phyloP scores from a whole-genome alignment of 2,113 vertebrate genomes.

The Struthio camelus region DNA sequence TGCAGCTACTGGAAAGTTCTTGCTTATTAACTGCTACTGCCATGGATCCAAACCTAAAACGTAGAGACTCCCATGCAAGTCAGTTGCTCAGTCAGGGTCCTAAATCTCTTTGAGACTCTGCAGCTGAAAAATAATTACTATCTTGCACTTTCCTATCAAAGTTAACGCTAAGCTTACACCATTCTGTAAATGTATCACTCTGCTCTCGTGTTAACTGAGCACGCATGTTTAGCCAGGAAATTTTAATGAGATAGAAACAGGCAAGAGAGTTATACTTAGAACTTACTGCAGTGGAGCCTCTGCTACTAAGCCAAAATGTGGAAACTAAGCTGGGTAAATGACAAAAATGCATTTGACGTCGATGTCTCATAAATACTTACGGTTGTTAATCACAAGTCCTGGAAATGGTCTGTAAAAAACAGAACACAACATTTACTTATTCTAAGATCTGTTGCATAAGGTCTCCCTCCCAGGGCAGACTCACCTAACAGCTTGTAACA shows the following conservation, averaged over 20 bases:
- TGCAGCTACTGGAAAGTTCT: not conserved
- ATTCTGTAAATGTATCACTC: not conserved
- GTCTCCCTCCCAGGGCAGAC: not conserved
- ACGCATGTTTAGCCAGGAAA: not conserved
- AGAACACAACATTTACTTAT: not conserved
- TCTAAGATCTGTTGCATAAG: not conserved
- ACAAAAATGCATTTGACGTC: not conserved
- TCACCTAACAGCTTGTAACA: not conserved
- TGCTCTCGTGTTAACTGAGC: not conserved
- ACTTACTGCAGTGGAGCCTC: not conserved
- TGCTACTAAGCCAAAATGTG: not conserved
- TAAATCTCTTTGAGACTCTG: not conserved
- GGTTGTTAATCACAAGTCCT: slow-evolving; percentile 69
- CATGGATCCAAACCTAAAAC: not conserved
- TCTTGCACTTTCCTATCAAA: not conserved
- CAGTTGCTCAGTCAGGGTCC: not conserved
- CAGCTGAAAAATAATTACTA: not conserved
- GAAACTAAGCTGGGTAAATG: not conserved
- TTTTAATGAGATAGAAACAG: not conserved
- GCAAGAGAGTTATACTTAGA: not conserved
- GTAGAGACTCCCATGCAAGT: not conserved
- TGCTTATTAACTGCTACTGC: not conserved
- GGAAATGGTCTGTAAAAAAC: slow-evolving; percentile 64
- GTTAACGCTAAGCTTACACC: not conserved
- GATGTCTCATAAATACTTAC: slow-evolving; percentile 62